These are phyloP conservation scores for Perca fluviatilis DNA, from an alignment of 2,113 vertebrate species.

Conservation along the genomic window DNA sequence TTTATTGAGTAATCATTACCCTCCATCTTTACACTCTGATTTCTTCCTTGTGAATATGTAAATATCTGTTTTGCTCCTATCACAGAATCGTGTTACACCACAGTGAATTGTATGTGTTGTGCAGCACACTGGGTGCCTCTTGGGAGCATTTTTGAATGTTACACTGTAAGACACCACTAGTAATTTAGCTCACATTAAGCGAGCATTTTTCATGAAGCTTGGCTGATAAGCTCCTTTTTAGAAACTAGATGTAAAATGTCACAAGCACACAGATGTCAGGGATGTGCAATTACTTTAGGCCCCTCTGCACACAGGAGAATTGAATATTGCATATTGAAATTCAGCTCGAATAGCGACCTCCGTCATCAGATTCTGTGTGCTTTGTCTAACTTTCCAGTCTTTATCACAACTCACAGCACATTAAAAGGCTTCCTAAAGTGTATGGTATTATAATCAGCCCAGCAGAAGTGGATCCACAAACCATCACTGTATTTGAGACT, in stretches of 20 bases:
- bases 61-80: background rate
- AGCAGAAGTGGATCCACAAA: constrained; percentile 8
- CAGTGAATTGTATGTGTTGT: background rate
- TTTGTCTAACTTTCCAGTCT: constrained; percentile 38
- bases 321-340: constrained; percentile 44
- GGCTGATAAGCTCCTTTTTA: constrained; percentile 31
- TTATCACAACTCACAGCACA: constrained; percentile 8
- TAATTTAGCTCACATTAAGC: constrained; percentile 32
- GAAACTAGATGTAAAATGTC: constrained; percentile 60
- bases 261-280: constrained; percentile 53
- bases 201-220: constrained; percentile 44
- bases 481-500: constrained; percentile 8
- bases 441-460: background rate
- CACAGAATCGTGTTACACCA: background rate
- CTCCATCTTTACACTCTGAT: background rate
- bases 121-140: background rate
- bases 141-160: constrained; percentile 33
- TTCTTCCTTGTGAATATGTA: background rate
- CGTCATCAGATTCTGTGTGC: constrained; percentile 29
- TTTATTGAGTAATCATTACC: background rate
- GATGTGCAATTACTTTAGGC: constrained; percentile 38
- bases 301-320: constrained; percentile 8
- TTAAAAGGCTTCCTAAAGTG: background rate
- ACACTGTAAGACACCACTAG: constrained; percentile 11
- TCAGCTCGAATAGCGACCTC: constrained; percentile 12